Evolutionary conservation across 2,797 vertebrate genomes (phyloP).

Genomic region (Myotis pilosus): DNA sequence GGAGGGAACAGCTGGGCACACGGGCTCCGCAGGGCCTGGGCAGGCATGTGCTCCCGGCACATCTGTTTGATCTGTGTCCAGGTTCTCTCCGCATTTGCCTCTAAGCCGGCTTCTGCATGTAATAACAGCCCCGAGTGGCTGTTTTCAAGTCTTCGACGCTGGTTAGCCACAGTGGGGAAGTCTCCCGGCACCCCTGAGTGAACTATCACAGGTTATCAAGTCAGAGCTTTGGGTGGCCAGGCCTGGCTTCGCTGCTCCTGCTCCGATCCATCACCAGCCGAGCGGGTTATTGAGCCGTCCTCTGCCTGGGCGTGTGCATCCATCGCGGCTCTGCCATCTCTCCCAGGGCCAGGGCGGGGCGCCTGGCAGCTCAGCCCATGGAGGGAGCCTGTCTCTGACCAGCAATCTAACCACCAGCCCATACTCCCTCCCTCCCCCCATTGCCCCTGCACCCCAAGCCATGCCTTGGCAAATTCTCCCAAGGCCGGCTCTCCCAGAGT

Average conservation of each 20-base stretch:
- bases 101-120: constrained; percentile 60
- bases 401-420: neutral
- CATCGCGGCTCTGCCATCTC: neutral
- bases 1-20: constrained; percentile 39
- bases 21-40: constrained; percentile 41
- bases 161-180: constrained; percentile 66
- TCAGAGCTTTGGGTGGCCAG: constrained; percentile 39
- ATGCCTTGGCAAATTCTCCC: neutral
- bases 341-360: neutral
- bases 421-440: neutral
- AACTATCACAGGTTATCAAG: constrained; percentile 48
- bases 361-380: too few relatives aligned
- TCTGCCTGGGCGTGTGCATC: neutral
- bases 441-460: neutral
- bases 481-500: neutral
- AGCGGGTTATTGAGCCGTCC: constrained; percentile 40
- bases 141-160: constrained; percentile 64
- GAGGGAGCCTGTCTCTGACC: neutral
- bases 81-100: constrained; percentile 61
- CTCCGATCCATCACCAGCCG: constrained; percentile 6
- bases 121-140: constrained; percentile 64
- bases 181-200: constrained; percentile 17
- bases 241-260: neutral
- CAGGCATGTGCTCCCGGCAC: neutral
- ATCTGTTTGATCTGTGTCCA: constrained; percentile 71